Conservation (phyloP, 2,888 invertebrate species). For the Bellardia pandia region DNA sequence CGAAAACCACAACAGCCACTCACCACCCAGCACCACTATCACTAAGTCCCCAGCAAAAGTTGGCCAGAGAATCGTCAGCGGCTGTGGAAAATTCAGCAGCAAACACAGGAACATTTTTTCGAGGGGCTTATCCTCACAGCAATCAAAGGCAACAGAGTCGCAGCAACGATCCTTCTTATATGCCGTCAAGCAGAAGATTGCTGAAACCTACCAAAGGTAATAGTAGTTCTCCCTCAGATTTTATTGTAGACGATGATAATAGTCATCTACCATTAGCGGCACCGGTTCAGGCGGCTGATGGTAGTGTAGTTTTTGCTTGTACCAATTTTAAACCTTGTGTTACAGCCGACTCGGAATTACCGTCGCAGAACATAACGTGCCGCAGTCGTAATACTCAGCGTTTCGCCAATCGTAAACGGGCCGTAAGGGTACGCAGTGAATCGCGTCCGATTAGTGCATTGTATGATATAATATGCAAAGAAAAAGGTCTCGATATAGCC, state of each 20-base stretch:
- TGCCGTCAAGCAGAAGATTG: conserved; percentile 78
- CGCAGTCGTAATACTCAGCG: conserved; percentile 81
- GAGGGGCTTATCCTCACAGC: conserved; percentile 67
- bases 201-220: conserved; percentile 81
- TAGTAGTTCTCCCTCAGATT: conserved; percentile 63
- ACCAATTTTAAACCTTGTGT: conserved; percentile 71
- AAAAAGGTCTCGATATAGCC: conserved; percentile 82
- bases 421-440: conserved; percentile 83
- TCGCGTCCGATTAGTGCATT: conserved; percentile 84
- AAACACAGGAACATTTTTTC: conserved; percentile 71
- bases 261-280: conserved; percentile 59
- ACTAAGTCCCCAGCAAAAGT: conserved; percentile 72
- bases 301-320: conserved; percentile 77
- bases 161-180: conserved; percentile 72
- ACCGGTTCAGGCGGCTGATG: conserved; percentile 66
- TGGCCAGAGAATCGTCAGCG: conserved; percentile 31
- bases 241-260: conserved; percentile 32
- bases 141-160: conserved; percentile 57
- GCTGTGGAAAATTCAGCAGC: background rate
- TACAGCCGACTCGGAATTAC: conserved; percentile 27
- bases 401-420: conserved; percentile 81
- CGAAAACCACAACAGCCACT: conserved; percentile 79
- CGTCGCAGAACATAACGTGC: conserved; percentile 35
- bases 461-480: conserved; percentile 84
- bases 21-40: conserved; percentile 77